Evolutionary conservation across 2,113 vertebrate genomes (phyloP).

Genomic region (Callipepla californica): DNA sequence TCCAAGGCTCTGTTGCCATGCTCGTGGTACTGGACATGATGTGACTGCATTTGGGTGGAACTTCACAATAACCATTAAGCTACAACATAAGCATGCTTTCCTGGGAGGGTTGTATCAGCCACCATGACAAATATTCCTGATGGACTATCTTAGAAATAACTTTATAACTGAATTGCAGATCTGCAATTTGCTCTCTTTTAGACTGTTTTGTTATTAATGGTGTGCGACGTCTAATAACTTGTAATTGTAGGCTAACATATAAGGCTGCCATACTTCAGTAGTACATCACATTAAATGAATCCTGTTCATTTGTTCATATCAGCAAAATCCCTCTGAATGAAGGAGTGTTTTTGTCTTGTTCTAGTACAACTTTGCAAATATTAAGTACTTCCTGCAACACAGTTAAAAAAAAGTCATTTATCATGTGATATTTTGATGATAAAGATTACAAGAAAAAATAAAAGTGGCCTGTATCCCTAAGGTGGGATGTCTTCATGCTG

Average conservation of each 20-base stretch:
- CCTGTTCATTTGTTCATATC: not conserved
- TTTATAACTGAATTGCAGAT: not conserved
- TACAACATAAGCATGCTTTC: not conserved
- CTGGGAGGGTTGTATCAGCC: not conserved
- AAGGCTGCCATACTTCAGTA: not conserved
- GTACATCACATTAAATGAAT: not conserved
- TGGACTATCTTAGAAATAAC: not conserved
- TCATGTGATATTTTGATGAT: not conserved
- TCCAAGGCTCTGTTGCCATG: not conserved
- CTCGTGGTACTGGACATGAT: fast-evolving
- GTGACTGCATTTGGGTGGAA: not conserved
- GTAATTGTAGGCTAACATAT: not conserved
- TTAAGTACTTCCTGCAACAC: not conserved
- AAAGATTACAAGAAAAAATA: not conserved
- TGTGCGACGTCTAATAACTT: not conserved
- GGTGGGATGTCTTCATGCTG: not conserved
- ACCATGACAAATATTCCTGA: not conserved
- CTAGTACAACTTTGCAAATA: not conserved
- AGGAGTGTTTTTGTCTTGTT: not conserved
- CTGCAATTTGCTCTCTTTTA: not conserved
- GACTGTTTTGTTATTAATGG: not conserved
- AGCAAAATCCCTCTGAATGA: not conserved
- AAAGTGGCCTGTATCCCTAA: not conserved
- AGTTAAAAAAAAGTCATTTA: not conserved
- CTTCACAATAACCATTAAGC: not conserved